These are phyloP conservation scores for Rhopalosiphum padi DNA, from an alignment of 1,140 invertebrate genomes.

Conservation along the genomic window DNA sequence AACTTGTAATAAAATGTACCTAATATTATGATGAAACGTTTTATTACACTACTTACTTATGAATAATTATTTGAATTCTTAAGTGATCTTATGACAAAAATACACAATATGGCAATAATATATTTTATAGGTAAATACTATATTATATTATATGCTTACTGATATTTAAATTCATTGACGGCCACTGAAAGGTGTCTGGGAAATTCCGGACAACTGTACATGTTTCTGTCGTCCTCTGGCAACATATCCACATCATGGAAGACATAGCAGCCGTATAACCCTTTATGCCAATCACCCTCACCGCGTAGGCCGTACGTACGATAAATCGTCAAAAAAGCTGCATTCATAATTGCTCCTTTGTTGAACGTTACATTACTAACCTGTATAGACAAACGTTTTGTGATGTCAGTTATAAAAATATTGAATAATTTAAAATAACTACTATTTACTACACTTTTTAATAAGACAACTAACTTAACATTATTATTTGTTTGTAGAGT, in stretches of 20 bases:
- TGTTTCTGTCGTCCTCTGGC: conserved; percentile 72
- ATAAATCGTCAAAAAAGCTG: conserved; percentile 68
- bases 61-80: background rate
- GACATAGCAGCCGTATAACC: conserved; percentile 69
- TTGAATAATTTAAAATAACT: too few species aligned
- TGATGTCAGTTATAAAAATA: background rate
- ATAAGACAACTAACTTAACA: background rate
- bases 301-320: conserved; percentile 48
- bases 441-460: background rate
- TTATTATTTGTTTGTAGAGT: background rate
- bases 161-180: conserved; percentile 71
- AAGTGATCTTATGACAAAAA: background rate
- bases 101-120: background rate
- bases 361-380: conserved; percentile 69
- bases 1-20: too few species aligned
- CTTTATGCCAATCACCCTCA: conserved; percentile 61
- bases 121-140: background rate
- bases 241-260: conserved; percentile 77
- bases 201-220: conserved; percentile 70
- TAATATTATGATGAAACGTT: too few species aligned
- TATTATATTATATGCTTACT: conserved; percentile 63
- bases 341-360: conserved; percentile 74
- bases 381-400: conserved; percentile 59
- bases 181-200: conserved; percentile 72
- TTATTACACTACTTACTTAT: background rate